A percentile compares a stretch with the other conserved stretches of the same genome.
phyloP scores from a whole-genome alignment of 2,888 invertebrate species.

The Rhagonycha fulva region DNA sequence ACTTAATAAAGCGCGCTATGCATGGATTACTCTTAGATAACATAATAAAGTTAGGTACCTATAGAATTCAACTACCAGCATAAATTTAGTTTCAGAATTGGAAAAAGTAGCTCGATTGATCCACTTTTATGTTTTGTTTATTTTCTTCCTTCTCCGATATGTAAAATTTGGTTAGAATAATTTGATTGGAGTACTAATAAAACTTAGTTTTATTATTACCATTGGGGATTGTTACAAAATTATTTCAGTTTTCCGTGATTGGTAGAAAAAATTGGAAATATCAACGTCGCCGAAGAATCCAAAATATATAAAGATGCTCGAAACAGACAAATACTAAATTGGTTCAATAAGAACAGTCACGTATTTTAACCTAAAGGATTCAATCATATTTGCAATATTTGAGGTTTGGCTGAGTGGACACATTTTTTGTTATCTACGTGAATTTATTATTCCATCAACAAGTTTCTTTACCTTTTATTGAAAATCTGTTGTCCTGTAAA shows the following conservation, averaged over 20 bases:
- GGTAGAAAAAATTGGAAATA: neutral
- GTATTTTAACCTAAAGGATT: neutral
- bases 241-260: neutral
- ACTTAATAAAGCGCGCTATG: neutral
- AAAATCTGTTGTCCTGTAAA: neutral
- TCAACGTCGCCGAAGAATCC: neutral
- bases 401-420: neutral
- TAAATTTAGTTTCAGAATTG: neutral
- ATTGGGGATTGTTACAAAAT: neutral
- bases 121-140: neutral
- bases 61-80: neutral
- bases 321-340: neutral
- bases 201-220: neutral
- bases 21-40: neutral
- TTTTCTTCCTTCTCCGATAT: neutral
- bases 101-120: neutral
- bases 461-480: neutral
- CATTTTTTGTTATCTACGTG: neutral
- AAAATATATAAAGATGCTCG: neutral
- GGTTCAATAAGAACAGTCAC: neutral
- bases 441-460: neutral
- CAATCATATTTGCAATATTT: neutral
- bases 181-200: neutral
- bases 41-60: neutral
- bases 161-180: neutral